A percentile compares a stretch with the other conserved stretches of the same genome.
phyloP scores from a whole-genome alignment of 2,888 invertebrate genomes.

The Sesia bembeciformis region DNA sequence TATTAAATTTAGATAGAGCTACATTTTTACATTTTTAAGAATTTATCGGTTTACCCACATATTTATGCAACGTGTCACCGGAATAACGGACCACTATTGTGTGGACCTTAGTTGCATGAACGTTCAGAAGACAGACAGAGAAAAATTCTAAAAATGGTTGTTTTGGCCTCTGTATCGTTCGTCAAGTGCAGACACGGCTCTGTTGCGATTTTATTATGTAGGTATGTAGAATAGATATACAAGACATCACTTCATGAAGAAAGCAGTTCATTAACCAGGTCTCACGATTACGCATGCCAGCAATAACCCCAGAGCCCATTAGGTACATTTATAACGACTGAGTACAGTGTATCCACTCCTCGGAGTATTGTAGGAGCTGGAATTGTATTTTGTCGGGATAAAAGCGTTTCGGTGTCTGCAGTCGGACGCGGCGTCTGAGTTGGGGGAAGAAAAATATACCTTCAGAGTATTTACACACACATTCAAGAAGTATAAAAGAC shows the following conservation, averaged over 20 bases:
- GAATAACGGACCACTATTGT: too few relatives aligned
- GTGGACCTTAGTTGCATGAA: too few relatives aligned
- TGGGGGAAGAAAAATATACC: not conserved
- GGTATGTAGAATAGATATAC: too few relatives aligned
- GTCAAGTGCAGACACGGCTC: too few relatives aligned
- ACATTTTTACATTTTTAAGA: too few relatives aligned
- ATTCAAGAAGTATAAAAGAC: not conserved
- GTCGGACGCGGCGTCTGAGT: not conserved
- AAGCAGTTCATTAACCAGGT: not conserved
- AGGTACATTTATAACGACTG: slow-evolving; percentile 6
- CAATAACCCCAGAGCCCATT: slow-evolving; percentile 6
- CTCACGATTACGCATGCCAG: slow-evolving; percentile 4
- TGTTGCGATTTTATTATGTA: too few relatives aligned
- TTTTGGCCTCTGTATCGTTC: too few relatives aligned
- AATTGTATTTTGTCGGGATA: slow-evolving; percentile 29
- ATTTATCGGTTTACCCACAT: too few relatives aligned
- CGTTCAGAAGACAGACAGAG: too few relatives aligned
- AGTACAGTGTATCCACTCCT: slow-evolving; percentile 8
- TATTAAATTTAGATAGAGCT: too few relatives aligned
- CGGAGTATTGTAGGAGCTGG: slow-evolving; percentile 5
- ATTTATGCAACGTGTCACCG: too few relatives aligned
- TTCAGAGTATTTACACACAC: not conserved
- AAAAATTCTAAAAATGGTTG: too few relatives aligned
- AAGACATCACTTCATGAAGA: not conserved
- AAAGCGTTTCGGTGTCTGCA: slow-evolving; percentile 45